phyloP scores from a whole-genome alignment of 1,140 invertebrate species.

The Babylonia areolata region DNA sequence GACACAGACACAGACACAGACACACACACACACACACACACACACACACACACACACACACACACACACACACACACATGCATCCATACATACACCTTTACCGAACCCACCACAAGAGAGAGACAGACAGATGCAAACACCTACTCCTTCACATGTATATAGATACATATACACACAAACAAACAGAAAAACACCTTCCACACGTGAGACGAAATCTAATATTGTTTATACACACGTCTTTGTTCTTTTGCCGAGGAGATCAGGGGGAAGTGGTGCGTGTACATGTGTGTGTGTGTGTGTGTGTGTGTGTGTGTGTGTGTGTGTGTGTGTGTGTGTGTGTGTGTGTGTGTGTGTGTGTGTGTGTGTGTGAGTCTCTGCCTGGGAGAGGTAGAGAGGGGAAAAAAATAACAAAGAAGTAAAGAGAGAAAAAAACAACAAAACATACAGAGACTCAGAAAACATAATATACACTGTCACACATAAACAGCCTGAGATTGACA shows the following conservation, averaged over 20 bases:
- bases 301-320: background rate
- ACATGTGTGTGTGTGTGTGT: background rate
- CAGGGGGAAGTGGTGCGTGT: background rate
- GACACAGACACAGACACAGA: background rate
- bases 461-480: background rate
- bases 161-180: background rate
- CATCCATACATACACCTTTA: slow-evolving; percentile 2
- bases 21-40: slow-evolving; percentile 7
- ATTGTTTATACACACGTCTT: too few relatives aligned
- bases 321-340: background rate
- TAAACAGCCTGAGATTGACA: background rate
- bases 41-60: background rate
- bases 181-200: too few relatives aligned
- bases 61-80: background rate
- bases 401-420: too few relatives aligned
- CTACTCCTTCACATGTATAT: background rate
- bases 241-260: background rate
- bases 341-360: background rate
- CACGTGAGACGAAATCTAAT: too few relatives aligned
- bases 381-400: too few relatives aligned
- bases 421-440: too few relatives aligned
- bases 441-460: too few relatives aligned
- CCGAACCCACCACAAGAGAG: too few relatives aligned
- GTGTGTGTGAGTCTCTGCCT: background rate
- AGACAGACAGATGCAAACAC: background rate